phyloP scores from a whole-genome alignment of 1,140 invertebrate genomes.

The Drosophila suzukii region DNA sequence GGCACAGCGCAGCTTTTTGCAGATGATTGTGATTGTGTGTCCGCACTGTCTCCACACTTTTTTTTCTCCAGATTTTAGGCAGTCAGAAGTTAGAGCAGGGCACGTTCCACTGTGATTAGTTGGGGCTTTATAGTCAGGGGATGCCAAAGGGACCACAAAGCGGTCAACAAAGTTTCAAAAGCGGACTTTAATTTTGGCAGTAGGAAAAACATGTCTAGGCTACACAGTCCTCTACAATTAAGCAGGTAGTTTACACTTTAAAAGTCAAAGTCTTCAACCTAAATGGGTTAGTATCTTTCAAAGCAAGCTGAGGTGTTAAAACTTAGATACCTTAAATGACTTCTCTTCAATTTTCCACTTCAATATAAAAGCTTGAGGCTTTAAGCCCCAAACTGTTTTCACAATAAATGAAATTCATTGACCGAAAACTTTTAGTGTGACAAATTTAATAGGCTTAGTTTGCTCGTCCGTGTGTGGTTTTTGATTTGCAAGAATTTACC shows the following conservation, averaged over 20 bases:
- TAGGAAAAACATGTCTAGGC: neutral
- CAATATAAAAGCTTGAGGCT: neutral
- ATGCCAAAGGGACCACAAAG: conserved; percentile 20
- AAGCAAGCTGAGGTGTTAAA: too few species aligned
- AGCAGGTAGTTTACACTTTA: too few species aligned
- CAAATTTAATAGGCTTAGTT: conserved; percentile 1
- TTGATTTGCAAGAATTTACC: neutral
- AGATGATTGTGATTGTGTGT: conserved; percentile 43
- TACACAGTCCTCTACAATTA: neutral
- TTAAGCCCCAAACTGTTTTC: neutral
- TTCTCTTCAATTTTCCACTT: neutral
- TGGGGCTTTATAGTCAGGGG: neutral
- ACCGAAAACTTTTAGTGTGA: neutral
- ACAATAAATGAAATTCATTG: neutral
- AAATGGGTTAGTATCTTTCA: neutral
- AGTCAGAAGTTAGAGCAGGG: conserved; percentile 19
- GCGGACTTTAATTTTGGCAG: neutral
- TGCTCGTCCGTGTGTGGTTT: neutral
- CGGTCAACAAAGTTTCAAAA: conserved; percentile 5
- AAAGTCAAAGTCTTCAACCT: neutral
- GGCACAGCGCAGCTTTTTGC: conserved; percentile 54
- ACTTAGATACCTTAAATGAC: neutral
- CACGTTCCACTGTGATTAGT: conserved; percentile 48
- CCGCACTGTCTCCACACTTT: conserved; percentile 17
- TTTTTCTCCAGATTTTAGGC: conserved; percentile 6